A percentile compares a stretch with the other conserved stretches of the same genome.
These are phyloP conservation scores for Heliocidaris tuberculata DNA, from an alignment of 35 echinoderm and acorn worm genomes.

Conservation along the genomic window DNA sequence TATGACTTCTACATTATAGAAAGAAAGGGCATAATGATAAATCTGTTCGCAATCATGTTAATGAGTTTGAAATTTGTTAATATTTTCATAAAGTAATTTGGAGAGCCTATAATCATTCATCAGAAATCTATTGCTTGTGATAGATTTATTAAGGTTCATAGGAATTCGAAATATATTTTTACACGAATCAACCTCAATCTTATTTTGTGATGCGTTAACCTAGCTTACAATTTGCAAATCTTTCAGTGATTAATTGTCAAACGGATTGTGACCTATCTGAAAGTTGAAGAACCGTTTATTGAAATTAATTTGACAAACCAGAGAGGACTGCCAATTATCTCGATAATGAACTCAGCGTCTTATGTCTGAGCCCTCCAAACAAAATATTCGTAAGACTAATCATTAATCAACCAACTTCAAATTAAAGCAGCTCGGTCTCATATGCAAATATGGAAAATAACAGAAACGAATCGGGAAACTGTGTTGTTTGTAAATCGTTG, in stretches of 20 bases:
- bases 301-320: not conserved
- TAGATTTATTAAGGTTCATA: not conserved
- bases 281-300: not conserved
- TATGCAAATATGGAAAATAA: not conserved
- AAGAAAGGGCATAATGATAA: too few species aligned
- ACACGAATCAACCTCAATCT: not conserved
- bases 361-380: not conserved
- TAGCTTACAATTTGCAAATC: not conserved
- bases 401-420: not conserved
- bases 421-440: not conserved
- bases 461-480: not conserved
- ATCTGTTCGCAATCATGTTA: too few species aligned
- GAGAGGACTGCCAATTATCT: not conserved
- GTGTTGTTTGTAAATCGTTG: not conserved
- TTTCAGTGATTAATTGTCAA: not conserved
- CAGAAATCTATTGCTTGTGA: too few species aligned
- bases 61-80: too few species aligned
- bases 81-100: too few species aligned
- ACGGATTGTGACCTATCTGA: not conserved
- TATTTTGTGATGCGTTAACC: not conserved
- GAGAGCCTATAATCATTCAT: too few species aligned
- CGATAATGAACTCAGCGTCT: not conserved
- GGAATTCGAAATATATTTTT: not conserved
- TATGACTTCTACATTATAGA: too few species aligned
- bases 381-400: not conserved